Conservation (phyloP, 2,797 vertebrate genomes). For the Xyrichtys novacula region DNA sequence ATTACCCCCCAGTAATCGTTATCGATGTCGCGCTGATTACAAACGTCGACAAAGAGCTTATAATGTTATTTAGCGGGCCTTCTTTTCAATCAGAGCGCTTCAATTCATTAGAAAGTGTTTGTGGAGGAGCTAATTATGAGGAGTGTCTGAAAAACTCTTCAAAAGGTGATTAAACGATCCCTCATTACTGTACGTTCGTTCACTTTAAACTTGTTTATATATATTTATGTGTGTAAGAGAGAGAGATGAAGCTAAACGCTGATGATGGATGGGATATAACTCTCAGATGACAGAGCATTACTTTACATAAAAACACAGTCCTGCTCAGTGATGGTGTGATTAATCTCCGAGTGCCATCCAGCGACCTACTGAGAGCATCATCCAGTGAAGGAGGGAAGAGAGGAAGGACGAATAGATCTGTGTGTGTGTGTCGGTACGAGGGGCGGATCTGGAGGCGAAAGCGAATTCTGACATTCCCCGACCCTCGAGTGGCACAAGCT, state of each 20-base stretch:
- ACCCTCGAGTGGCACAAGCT: conserved; percentile 51
- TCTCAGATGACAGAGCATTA: conserved; percentile 61
- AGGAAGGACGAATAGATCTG: conserved; percentile 24
- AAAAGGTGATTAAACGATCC: conserved; percentile 13
- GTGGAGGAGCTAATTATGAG: not conserved
- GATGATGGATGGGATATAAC: conserved; percentile 62
- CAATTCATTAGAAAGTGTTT: not conserved
- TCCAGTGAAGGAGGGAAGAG: conserved; percentile 33
- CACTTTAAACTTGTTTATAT: conserved; percentile 50
- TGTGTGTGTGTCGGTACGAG: conserved; percentile 21
- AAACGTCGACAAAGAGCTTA: conserved; percentile 26
- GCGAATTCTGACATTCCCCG: conserved; percentile 62
- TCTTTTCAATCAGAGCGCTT: conserved; percentile 4
- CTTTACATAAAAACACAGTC: conserved; percentile 49
- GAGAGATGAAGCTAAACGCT: conserved; percentile 32
- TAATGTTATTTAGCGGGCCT: conserved; percentile 17
- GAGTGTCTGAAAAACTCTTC: not conserved
- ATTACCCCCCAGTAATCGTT: conserved; percentile 51
- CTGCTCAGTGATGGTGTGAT: conserved; percentile 50
- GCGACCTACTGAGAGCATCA: conserved; percentile 51
- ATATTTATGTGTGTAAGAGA: too few relatives aligned
- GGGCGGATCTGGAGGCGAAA: conserved; percentile 42
- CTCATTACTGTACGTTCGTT: conserved; percentile 52
- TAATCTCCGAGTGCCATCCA: conserved; percentile 58
- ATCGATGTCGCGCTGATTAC: conserved; percentile 41